A percentile compares a stretch with the other conserved stretches of the same genome.
phyloP scores from a whole-genome alignment of 2,888 invertebrate species.

The Selenia dentaria region DNA sequence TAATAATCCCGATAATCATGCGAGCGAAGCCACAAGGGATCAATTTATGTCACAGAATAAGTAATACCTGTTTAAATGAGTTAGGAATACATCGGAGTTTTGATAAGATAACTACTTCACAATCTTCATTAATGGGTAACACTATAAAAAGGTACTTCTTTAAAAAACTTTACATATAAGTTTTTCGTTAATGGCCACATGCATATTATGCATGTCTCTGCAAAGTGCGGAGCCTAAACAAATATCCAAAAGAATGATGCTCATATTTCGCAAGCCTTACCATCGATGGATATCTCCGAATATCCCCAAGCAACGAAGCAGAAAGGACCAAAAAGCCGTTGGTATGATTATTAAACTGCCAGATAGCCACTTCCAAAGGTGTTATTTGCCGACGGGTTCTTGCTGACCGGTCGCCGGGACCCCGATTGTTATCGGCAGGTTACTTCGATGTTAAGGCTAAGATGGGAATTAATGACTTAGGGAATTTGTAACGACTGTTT shows the following conservation, averaged over 20 bases:
- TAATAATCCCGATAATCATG: no score
- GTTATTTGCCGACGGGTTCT: slow-evolving; percentile 34
- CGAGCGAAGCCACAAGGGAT: no score
- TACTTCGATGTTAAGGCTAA: slow-evolving; percentile 17
- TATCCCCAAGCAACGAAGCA: slow-evolving; percentile 29
- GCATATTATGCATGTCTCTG: no score
- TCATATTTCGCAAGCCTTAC: neutral
- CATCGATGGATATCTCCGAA: slow-evolving; percentile 10
- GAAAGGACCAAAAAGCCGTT: slow-evolving; percentile 31
- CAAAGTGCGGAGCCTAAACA: neutral
- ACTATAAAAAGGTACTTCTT: no score
- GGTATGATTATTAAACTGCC: slow-evolving; percentile 32
- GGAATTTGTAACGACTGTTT: slow-evolving; percentile 36
- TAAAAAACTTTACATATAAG: no score
- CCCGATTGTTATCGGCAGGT: slow-evolving; percentile 27
- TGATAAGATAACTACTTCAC: no score
- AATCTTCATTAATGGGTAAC: no score
- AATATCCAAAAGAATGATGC: neutral
- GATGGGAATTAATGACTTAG: slow-evolving; percentile 42
- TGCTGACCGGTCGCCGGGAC: slow-evolving; percentile 24
- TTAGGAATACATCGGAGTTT: no score
- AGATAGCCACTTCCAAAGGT: slow-evolving; percentile 15
- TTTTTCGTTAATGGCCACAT: no score
- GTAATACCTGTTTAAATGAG: no score
- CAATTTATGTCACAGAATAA: no score